Conservation (phyloP, 2,888 invertebrate genomes). For the Spialia ferax region DNA sequence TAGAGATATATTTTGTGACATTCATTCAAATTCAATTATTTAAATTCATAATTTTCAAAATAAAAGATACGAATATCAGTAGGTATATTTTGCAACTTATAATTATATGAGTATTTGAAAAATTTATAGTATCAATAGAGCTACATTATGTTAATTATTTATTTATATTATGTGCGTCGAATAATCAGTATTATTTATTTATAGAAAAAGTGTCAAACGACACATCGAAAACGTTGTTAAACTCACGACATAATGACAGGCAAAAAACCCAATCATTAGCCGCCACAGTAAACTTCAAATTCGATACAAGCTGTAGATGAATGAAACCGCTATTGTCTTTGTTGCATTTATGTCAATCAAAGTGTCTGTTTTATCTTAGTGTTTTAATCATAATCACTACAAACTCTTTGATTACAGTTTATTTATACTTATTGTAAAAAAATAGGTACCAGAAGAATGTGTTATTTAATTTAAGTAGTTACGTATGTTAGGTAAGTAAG, state of each 20-base stretch:
- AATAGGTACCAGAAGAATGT: background rate
- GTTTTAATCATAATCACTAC: slow-evolving; percentile 25
- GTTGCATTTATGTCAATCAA: slow-evolving; percentile 35
- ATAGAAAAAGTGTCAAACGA: background rate
- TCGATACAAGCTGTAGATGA: slow-evolving; percentile 29
- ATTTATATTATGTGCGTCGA: too few relatives aligned
- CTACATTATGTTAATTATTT: too few relatives aligned
- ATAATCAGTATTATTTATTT: too few relatives aligned
- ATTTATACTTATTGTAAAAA: slow-evolving; percentile 1
- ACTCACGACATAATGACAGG: slow-evolving; percentile 10
- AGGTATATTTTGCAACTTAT: too few relatives aligned
- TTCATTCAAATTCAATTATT: too few relatives aligned
- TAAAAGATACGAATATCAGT: too few relatives aligned
- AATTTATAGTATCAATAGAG: too few relatives aligned
- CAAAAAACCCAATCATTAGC: slow-evolving; percentile 32
- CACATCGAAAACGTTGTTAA: background rate
- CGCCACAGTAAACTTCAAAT: slow-evolving; percentile 13
- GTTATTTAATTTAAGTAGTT: background rate
- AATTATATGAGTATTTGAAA: too few relatives aligned
- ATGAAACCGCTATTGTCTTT: slow-evolving; percentile 20
- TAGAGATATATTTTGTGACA: too few relatives aligned
- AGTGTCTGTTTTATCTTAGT: slow-evolving; percentile 14
- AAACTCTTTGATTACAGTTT: slow-evolving; percentile 17
- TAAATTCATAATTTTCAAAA: too few relatives aligned
- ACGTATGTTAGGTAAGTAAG: too few relatives aligned